Evolutionary conservation across 2,113 vertebrate species (phyloP), one percentile per base, ranked within the genome.

Genomic region (Scomber colias): DNA sequence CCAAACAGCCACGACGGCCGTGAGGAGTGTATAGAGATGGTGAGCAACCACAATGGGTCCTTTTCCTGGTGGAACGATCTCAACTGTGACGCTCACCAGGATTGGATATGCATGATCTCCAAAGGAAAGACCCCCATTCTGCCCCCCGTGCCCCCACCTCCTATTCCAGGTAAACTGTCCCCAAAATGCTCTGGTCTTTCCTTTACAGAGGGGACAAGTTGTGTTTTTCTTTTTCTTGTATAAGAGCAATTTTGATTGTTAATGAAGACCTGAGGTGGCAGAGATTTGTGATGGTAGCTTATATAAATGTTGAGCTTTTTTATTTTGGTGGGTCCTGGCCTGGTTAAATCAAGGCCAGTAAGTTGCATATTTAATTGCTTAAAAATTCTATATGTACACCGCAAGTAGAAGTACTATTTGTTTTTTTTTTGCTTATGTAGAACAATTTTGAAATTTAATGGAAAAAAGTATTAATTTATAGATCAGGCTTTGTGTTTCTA

Each of bases 21-120:
- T 0, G 95, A 96, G 84, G 89, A 94, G 19, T 96, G 95, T 6
- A 94, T 95, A 7, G 95, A 95, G 89, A 92, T 95, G 94, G 88
- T 95, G 69, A 94, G 89, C 91, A 91, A 14, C 27, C 11, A 11
- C n/a, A 94, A 94, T 11, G 93, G 94, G 17, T 91, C 92, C 0
- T 53, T 45, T 9, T 94, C 95, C 44, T 93, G 62, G 86, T 96
- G 95, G 95, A 96, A 96, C 12, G 95, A 95, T 56, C 84, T 95
- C 30, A 95, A 93, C 90, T 96, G 95, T 31, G 94, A 95, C 0
- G 95, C 94, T 13, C 93, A 94, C 71, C 92, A 93, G 79, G 94
- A 96, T 88, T 96, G 95, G 95, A 94, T 96, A 55, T 95, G 95
- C 77, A 90, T 77, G 90, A 95, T 95, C 4, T 0, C 87, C 12